These are phyloP conservation scores for Cataglyphis albicans DNA, from an alignment of 2,888 invertebrate species.

Conservation along the genomic window DNA sequence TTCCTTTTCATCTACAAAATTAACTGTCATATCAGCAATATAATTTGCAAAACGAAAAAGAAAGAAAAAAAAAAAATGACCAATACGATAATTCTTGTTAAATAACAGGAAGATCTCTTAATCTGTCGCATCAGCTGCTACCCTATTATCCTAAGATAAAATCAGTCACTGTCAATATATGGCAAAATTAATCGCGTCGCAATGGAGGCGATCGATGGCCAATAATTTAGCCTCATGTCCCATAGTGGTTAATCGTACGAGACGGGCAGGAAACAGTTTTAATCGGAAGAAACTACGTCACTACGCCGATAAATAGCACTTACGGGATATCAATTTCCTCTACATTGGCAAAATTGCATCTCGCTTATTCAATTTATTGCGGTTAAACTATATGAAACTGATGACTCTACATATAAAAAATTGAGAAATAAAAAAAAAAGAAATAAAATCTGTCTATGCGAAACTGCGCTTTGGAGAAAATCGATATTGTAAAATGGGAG, in stretches of 20 bases:
- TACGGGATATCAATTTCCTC: constrained; percentile 38
- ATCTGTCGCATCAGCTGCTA: not conserved
- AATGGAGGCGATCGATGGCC: constrained; percentile 62
- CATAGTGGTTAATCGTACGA: constrained; percentile 66
- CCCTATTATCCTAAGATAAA: constrained; percentile 22
- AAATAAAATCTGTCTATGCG: not conserved
- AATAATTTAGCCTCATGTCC: constrained; percentile 70
- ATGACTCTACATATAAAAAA: not conserved
- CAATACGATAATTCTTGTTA: constrained; percentile 23
- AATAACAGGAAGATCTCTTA: not conserved
- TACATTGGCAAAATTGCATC: constrained; percentile 9
- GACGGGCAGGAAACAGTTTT: constrained; percentile 58
- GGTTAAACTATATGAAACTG: not conserved
- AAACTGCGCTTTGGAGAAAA: not conserved
- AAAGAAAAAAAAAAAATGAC: not conserved
- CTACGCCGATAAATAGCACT: constrained; percentile 28
- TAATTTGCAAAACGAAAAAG: not conserved
- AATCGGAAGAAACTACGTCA: constrained; percentile 56
- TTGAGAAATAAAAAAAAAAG: not conserved
- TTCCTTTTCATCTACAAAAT: not conserved
- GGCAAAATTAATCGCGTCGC: constrained; percentile 59
- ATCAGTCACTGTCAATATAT: constrained; percentile 41
- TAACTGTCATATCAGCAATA: not conserved
- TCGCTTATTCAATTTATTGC: constrained; percentile 1
- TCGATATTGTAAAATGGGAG: not conserved